Evolutionary conservation across 2,797 vertebrate species (phyloP).

Genomic region (Arnoldichthys spilopterus): DNA sequence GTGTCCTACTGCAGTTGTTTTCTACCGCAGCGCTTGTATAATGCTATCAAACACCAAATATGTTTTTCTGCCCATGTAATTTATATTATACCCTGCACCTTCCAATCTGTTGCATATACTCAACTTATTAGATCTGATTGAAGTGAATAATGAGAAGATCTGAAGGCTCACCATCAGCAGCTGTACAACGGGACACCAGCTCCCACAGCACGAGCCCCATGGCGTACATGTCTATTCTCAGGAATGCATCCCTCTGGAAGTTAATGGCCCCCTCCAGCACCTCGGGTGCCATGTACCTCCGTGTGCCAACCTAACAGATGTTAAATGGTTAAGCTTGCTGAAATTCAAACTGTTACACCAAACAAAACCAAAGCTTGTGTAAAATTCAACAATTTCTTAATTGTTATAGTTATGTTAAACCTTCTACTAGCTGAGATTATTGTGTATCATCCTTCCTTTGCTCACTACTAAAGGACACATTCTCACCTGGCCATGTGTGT

Average conservation of each 20-base stretch:
- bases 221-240: constrained; percentile 96
- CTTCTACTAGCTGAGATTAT: neutral
- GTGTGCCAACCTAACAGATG: constrained; percentile 86
- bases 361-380: neutral
- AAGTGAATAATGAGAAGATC: neutral
- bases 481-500: constrained; percentile 91
- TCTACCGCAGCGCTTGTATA: no score
- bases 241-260: constrained; percentile 94
- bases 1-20: no score
- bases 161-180: constrained; percentile 84
- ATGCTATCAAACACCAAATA: no score
- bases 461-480: neutral
- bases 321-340: neutral
- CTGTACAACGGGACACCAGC: constrained; percentile 89
- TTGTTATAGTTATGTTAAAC: neutral
- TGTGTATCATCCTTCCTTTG: neutral
- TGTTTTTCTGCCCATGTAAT: neutral
- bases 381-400: no score
- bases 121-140: neutral
- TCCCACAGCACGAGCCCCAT: constrained; percentile 96
- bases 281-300: constrained; percentile 96
- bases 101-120: neutral
- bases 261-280: constrained; percentile 96
- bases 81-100: neutral
- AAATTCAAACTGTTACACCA: no score